Evolutionary conservation across 1,140 invertebrate genomes (phyloP).

Genomic region (Galleria mellonella): DNA sequence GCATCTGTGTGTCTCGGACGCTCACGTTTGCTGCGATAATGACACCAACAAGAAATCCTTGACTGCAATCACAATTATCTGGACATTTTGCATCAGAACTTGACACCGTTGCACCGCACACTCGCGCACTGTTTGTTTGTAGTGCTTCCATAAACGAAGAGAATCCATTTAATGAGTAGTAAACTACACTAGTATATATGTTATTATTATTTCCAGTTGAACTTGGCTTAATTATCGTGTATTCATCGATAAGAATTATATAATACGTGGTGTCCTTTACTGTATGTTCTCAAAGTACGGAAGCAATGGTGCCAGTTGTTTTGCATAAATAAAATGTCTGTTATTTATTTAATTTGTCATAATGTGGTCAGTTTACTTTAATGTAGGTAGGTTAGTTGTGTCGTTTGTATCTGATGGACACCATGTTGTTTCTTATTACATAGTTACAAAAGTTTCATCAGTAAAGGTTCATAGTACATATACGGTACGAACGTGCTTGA

Average conservation of each 20-base stretch:
- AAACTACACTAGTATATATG: conserved; percentile 41
- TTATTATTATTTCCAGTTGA: conserved; percentile 43
- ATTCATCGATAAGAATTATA: conserved; percentile 9
- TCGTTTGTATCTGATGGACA: too few species aligned
- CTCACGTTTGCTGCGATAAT: conserved; percentile 22
- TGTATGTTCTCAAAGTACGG: neutral
- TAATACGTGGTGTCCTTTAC: neutral
- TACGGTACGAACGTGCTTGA: too few species aligned
- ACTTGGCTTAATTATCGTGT: conserved; percentile 40
- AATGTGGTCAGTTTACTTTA: too few species aligned
- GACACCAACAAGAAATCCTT: conserved; percentile 48
- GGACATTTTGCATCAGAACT: conserved; percentile 58
- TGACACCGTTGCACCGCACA: conserved; percentile 38
- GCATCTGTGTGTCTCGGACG: neutral
- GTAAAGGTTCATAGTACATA: too few species aligned
- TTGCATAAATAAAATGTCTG: neutral
- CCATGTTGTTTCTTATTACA: too few species aligned
- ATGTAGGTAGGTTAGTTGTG: too few species aligned
- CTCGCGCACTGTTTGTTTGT: neutral
- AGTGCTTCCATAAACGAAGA: conserved; percentile 19
- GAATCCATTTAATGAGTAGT: conserved; percentile 45
- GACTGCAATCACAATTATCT: conserved; percentile 59
- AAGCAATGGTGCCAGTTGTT: too few species aligned
- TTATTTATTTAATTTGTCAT: conserved; percentile 9
- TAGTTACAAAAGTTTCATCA: too few species aligned